Evolutionary conservation across 2,797 vertebrate species (phyloP).

Genomic region (Avahi laniger): DNA sequence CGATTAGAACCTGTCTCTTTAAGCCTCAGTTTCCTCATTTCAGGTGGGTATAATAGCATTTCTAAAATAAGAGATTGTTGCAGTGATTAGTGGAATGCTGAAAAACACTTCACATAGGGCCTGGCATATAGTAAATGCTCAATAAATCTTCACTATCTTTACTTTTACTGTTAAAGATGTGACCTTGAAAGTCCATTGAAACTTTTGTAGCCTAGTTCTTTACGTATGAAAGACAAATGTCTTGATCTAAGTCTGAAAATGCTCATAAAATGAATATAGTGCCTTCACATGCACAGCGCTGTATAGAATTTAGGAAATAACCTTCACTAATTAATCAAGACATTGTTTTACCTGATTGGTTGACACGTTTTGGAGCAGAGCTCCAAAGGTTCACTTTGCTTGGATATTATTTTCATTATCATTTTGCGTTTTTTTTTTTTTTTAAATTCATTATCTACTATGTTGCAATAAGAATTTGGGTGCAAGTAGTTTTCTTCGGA

Average conservation of each 20-base stretch:
- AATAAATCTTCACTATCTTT: background rate
- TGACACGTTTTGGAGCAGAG: background rate
- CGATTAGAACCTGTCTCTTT: background rate
- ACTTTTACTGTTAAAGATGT: slow-evolving; percentile 14
- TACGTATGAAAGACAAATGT: background rate
- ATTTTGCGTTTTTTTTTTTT: background rate
- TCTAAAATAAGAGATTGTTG: background rate
- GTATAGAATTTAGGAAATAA: background rate
- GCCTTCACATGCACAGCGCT: background rate
- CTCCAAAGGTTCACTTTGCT: background rate
- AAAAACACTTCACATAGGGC: background rate
- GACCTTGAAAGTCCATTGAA: background rate
- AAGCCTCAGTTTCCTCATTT: background rate
- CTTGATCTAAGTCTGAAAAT: background rate
- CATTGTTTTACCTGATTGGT: background rate
- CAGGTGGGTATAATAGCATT: background rate
- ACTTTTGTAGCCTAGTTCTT: background rate
- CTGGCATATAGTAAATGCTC: background rate
- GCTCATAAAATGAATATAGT: background rate
- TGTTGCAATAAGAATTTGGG: background rate
- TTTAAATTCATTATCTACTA: background rate
- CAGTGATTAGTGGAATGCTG: background rate
- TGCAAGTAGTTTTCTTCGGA: background rate
- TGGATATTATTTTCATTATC: background rate
- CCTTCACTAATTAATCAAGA: background rate